phyloP scores from a whole-genome alignment of 2,797 vertebrate species.

The Micromesistius poutassou region DNA sequence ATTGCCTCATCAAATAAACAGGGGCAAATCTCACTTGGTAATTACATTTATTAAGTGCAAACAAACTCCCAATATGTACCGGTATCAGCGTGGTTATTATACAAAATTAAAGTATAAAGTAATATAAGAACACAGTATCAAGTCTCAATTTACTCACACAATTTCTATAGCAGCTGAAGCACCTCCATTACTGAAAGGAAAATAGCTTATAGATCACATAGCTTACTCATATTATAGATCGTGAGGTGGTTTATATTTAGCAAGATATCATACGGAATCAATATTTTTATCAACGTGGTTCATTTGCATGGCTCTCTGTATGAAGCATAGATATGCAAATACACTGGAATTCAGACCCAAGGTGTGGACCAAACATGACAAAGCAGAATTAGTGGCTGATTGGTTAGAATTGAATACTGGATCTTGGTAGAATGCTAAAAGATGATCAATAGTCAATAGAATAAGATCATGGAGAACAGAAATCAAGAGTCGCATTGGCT shows the following conservation, averaged over 20 bases:
- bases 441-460: not conserved
- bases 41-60: conserved; percentile 2
- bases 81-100: not conserved
- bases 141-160: not conserved
- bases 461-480: not conserved
- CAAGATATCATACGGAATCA: not conserved
- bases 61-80: not conserved
- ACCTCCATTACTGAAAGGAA: not conserved
- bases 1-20: not conserved
- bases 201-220: not conserved
- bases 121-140: not conserved
- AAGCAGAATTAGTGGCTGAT: not conserved
- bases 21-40: not conserved
- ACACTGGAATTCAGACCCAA: not conserved
- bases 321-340: not conserved
- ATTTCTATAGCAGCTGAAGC: not conserved
- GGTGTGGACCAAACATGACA: not conserved
- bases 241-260: not conserved
- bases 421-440: not conserved
- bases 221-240: not conserved
- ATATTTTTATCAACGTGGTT: not conserved
- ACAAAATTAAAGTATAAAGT: not conserved
- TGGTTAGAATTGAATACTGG: not conserved
- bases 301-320: not conserved
- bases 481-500: not conserved